Conservation (phyloP, 2,797 vertebrate species). For the Pampus argenteus region DNA sequence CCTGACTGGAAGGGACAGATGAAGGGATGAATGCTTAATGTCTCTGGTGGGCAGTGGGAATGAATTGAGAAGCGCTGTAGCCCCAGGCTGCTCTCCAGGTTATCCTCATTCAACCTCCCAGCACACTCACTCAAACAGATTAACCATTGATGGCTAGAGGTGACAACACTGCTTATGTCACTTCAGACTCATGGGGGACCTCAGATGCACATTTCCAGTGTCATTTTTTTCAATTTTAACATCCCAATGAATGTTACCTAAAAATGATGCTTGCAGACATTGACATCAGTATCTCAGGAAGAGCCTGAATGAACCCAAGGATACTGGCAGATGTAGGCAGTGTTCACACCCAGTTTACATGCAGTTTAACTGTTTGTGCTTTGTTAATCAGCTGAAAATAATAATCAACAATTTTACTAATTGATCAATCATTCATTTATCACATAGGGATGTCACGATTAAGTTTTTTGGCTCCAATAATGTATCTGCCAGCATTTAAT, state of each 20-base stretch:
- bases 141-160: conserved; percentile 42
- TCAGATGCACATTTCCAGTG: background rate
- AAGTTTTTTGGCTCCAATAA: background rate
- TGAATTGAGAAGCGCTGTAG: conserved; percentile 53
- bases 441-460: background rate
- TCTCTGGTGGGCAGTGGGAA: conserved; percentile 56
- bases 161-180: conserved; percentile 55
- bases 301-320: background rate
- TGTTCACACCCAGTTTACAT: background rate
- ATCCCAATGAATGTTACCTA: background rate
- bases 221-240: conserved; percentile 11
- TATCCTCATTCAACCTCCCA: conserved; percentile 44
- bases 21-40: conserved; percentile 71
- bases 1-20: conserved; percentile 49
- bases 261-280: background rate
- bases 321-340: background rate
- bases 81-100: conserved; percentile 70
- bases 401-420: background rate
- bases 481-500: too few species aligned
- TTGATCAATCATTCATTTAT: background rate
- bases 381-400: background rate
- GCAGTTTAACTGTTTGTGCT: background rate
- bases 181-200: conserved; percentile 12
- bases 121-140: conserved; percentile 37
- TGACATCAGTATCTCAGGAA: background rate